phyloP scores from a whole-genome alignment of 2,888 invertebrate species.

The Pandemis cinnamomeana region DNA sequence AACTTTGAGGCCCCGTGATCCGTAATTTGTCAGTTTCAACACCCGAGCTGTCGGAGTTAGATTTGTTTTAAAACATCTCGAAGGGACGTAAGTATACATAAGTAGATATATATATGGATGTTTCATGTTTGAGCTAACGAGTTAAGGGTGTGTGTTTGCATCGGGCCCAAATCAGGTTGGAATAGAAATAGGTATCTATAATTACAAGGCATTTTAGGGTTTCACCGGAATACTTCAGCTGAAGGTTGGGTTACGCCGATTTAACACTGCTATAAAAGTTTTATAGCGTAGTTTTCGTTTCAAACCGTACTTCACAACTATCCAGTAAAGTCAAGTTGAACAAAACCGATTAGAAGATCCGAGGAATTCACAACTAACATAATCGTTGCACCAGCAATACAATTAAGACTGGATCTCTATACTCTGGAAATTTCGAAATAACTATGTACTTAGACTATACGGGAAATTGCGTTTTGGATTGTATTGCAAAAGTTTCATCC shows the following conservation, averaged over 20 bases:
- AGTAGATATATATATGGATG: background rate
- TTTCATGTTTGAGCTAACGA: background rate
- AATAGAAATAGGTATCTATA: background rate
- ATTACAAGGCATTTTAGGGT: no score
- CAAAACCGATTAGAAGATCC: background rate
- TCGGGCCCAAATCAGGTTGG: no score
- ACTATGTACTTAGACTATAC: background rate
- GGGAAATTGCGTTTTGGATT: background rate
- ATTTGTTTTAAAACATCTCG: slow-evolving; percentile 4
- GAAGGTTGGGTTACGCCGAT: no score
- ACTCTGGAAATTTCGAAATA: background rate
- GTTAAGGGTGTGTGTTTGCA: background rate
- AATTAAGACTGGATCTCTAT: background rate
- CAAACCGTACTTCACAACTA: background rate
- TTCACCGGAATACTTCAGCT: no score
- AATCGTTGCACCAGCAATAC: background rate
- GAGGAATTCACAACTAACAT: background rate
- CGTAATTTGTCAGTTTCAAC: slow-evolving; percentile 6
- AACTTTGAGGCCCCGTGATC: background rate
- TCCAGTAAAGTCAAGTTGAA: background rate
- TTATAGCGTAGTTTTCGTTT: no score
- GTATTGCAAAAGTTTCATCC: slow-evolving; percentile 1
- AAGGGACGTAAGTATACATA: background rate
- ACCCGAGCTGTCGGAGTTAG: background rate
- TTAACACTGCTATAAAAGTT: no score